Percentiles rank a stretch among this genome's conserved stretches.
Evolutionary conservation across 2,797 vertebrate genomes (phyloP).

Genomic region (Acanthurus leucopareius): DNA sequence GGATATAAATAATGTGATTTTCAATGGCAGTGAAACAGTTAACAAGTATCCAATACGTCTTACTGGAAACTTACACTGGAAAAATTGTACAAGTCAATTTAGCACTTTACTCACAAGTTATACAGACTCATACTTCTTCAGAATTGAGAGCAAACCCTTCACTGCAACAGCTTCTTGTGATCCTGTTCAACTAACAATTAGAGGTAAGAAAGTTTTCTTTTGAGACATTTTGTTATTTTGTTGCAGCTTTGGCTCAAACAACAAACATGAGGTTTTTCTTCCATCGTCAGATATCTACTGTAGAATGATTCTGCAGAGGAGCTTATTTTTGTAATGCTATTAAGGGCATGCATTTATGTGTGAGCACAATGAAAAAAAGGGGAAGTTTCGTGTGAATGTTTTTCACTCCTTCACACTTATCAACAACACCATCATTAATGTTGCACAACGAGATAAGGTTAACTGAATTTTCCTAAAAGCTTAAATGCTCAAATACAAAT

Average conservation of each 20-base stretch:
- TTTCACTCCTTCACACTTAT: not conserved
- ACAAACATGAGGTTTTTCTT: too few species aligned
- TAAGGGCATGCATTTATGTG: not conserved
- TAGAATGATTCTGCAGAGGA: too few species aligned
- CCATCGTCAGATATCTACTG: too few species aligned
- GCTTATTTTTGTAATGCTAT: not conserved
- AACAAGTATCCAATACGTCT: constrained; percentile 29
- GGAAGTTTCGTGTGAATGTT: not conserved
- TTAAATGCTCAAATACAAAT: not conserved
- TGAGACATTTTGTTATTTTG: too few species aligned
- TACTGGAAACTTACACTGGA: constrained; percentile 53
- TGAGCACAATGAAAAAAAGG: not conserved
- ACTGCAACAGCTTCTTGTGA: not conserved
- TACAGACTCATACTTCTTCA: constrained; percentile 61
- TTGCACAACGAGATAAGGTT: not conserved
- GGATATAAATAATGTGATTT: not conserved
- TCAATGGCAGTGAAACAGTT: constrained; percentile 2
- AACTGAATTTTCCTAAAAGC: not conserved
- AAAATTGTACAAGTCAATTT: constrained; percentile 73
- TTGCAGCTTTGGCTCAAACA: too few species aligned
- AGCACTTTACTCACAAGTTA: constrained; percentile 7
- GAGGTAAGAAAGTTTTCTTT: constrained; percentile 50
- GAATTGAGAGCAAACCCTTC: not conserved
- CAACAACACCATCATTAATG: not conserved
- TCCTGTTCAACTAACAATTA: constrained; percentile 47